Evolutionary conservation across 2,113 vertebrate species (phyloP).

Genomic region (Lepus europaeus): DNA sequence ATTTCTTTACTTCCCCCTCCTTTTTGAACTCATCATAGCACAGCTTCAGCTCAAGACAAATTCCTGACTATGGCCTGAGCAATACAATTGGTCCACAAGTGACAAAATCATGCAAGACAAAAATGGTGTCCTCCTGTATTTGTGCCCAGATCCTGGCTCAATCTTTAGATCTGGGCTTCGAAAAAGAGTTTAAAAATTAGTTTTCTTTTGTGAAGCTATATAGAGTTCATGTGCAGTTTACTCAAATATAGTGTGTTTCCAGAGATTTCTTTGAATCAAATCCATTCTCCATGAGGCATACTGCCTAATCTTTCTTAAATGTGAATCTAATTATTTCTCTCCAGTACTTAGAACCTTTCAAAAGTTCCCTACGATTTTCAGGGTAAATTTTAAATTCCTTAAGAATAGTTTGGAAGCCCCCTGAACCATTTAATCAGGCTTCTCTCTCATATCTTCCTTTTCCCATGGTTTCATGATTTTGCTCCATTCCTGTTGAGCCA

Average conservation of each 20-base stretch:
- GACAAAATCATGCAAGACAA: neutral
- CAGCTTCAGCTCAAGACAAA: neutral
- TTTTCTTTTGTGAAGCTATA: neutral
- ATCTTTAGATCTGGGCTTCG: neutral
- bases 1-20: neutral
- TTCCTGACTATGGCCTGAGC: neutral
- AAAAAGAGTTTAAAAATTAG: conserved; percentile 15
- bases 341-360: neutral
- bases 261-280: conserved; percentile 29
- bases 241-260: neutral
- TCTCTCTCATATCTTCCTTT: neutral
- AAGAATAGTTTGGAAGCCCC: neutral
- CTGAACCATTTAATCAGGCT: neutral
- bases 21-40: neutral
- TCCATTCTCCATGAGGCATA: neutral
- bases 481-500: neutral
- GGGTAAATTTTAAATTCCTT: neutral
- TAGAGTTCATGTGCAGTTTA: neutral
- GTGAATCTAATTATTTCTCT: conserved; percentile 11
- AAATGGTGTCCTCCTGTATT: neutral
- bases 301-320: neutral
- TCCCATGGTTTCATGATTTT: neutral
- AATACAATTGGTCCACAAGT: neutral
- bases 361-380: neutral
- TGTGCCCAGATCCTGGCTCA: neutral